A percentile compares a stretch with the other conserved stretches of the same genome.
These are phyloP conservation scores for Panagrolaimus sp. DNA, from an alignment of 1,140 invertebrate genomes.

Conservation along the genomic window DNA sequence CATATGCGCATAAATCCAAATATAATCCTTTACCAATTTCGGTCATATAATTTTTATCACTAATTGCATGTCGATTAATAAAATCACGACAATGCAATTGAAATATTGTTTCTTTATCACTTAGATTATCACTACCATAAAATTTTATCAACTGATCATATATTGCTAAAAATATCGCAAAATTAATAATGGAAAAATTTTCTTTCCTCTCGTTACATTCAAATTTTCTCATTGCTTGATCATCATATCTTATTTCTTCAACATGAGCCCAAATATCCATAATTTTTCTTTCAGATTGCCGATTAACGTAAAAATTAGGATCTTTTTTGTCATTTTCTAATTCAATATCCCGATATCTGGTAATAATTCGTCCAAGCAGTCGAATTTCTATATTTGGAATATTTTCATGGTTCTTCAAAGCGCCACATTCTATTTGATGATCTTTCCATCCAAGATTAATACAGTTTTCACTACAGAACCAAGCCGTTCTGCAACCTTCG, in stretches of 20 bases:
- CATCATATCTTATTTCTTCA: slow-evolving; percentile 51
- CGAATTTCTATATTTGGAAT: slow-evolving; percentile 49
- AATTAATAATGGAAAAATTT: neutral
- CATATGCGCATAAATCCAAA: slow-evolving; percentile 55
- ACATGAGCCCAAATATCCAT: slow-evolving; percentile 58
- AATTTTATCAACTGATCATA: slow-evolving; percentile 41
- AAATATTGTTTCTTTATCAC: slow-evolving; percentile 47
- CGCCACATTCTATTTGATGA: slow-evolving; percentile 40
- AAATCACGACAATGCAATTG: slow-evolving; percentile 57
- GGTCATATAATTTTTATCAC: slow-evolving; percentile 49
- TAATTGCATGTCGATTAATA: slow-evolving; percentile 56
- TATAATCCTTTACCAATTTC: slow-evolving; percentile 58
- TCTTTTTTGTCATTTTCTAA: slow-evolving; percentile 46
- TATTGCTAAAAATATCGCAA: slow-evolving; percentile 41
- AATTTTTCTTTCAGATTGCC: slow-evolving; percentile 41
- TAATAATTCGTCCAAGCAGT: slow-evolving; percentile 49
- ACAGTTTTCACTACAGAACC: slow-evolving; percentile 44
- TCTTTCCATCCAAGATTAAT: slow-evolving; percentile 43
- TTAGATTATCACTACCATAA: slow-evolving; percentile 46
- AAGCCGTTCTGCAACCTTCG: slow-evolving; percentile 30
- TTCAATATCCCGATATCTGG: slow-evolving; percentile 47
- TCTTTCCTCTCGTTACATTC: slow-evolving; percentile 43
- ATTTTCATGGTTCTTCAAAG: slow-evolving; percentile 17
- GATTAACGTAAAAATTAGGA: slow-evolving; percentile 46
- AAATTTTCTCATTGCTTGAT: slow-evolving; percentile 46